Evolutionary conservation across 2,113 vertebrate genomes (phyloP).

Genomic region (Vulpes ferrilata): DNA sequence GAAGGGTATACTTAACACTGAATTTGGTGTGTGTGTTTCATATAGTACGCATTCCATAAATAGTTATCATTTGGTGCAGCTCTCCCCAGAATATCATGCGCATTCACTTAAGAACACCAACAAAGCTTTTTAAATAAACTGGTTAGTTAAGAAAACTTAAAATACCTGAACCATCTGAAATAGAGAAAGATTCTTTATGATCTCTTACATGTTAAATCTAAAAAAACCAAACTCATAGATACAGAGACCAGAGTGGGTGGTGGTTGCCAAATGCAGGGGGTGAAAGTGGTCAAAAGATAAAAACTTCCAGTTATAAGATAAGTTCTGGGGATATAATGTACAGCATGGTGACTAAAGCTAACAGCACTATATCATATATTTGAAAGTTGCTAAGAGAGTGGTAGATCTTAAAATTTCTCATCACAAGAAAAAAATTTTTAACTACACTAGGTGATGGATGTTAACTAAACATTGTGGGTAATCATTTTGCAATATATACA

Average conservation of each 20-base stretch:
- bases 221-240: not conserved
- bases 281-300: not conserved
- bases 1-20: not conserved
- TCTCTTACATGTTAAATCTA: not conserved
- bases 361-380: not conserved
- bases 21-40: not conserved
- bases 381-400: not conserved
- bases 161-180: not conserved
- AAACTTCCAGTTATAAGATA: not conserved
- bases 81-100: not conserved
- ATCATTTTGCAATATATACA: not conserved
- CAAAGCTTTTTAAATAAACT: constrained; percentile 23
- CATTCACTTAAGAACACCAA: not conserved
- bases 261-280: not conserved
- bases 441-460: not conserved
- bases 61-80: not conserved
- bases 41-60: not conserved
- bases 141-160: constrained; percentile 52
- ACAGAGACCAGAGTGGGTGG: not conserved
- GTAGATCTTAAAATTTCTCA: not conserved
- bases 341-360: not conserved
- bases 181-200: not conserved
- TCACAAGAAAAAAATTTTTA: not conserved
- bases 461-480: not conserved
- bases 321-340: not conserved